phyloP scores from a whole-genome alignment of 2,113 vertebrate genomes.

The Rhinolophus sinicus region DNA sequence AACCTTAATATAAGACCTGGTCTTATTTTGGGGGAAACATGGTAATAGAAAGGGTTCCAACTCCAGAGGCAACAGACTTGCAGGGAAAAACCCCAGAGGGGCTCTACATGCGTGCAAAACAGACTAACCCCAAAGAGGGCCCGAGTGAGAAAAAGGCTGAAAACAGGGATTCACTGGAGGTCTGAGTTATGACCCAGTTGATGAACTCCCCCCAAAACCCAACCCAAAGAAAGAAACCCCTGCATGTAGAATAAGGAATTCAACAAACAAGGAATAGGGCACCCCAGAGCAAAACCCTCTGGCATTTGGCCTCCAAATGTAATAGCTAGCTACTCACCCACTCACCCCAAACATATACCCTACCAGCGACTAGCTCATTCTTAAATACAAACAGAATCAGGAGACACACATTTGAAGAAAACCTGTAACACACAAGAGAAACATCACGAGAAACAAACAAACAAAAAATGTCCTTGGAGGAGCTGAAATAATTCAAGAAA shows the following conservation, averaged over 20 bases:
- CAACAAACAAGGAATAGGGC: neutral
- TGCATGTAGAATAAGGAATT: neutral
- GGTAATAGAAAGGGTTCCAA: conserved; percentile 7
- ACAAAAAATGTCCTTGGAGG: neutral
- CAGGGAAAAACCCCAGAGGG: neutral
- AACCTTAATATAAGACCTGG: too few relatives aligned
- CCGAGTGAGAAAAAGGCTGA: neutral
- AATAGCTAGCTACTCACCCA: neutral
- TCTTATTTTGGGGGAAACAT: too few relatives aligned
- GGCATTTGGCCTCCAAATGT: neutral
- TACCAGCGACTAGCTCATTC: conserved; percentile 22
- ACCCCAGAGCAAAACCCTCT: neutral
- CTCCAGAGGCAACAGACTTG: neutral
- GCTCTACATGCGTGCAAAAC: neutral
- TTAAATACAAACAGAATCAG: neutral
- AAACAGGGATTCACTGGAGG: conserved; percentile 9
- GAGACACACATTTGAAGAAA: conserved; percentile 2
- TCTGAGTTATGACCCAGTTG: neutral
- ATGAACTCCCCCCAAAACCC: neutral
- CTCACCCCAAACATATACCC: neutral
- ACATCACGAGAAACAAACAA: neutral
- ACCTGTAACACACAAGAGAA: conserved; percentile 40
- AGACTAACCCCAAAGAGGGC: neutral
- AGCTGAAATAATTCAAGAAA: conserved; percentile 48
- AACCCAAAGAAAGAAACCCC: neutral